These are phyloP conservation scores for Caenorhabditis zanzibari DNA, from an alignment of 2,888 invertebrate genomes.

Conservation along the genomic window DNA sequence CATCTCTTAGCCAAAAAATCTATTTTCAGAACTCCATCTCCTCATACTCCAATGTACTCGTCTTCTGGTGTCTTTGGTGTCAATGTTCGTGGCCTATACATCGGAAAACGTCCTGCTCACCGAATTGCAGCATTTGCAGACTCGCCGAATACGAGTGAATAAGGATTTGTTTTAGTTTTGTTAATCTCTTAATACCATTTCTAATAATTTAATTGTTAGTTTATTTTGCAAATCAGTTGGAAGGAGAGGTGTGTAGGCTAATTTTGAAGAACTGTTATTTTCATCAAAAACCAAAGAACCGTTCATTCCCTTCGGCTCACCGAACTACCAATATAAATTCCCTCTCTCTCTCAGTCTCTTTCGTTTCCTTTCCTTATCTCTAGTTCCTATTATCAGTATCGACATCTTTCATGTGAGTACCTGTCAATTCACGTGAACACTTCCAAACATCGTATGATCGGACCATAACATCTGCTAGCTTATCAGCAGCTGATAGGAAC, in stretches of 20 bases:
- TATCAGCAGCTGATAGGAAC: slow-evolving; percentile 45
- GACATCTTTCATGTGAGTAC: slow-evolving; percentile 28
- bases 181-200: slow-evolving; percentile 1
- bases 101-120: slow-evolving; percentile 16
- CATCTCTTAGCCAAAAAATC: background rate
- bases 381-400: background rate
- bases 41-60: background rate
- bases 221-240: slow-evolving; percentile 8
- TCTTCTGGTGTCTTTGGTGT: slow-evolving; percentile 38
- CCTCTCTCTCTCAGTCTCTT: slow-evolving; percentile 30
- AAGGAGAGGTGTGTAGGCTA: background rate
- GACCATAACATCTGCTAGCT: slow-evolving; percentile 35
- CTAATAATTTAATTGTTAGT: background rate
- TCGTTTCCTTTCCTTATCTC: background rate
- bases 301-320: slow-evolving; percentile 2
- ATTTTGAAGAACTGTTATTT: background rate
- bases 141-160: background rate
- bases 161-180: background rate
- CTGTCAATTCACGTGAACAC: slow-evolving; percentile 35
- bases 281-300: slow-evolving; percentile 38
- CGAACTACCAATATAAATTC: slow-evolving; percentile 16
- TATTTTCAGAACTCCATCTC: slow-evolving; percentile 1
- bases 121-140: background rate
- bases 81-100: slow-evolving; percentile 47
- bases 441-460: slow-evolving; percentile 59